Percentiles rank a stretch among this genome's conserved stretches.
Evolutionary conservation across 2,113 vertebrate genomes (phyloP).

Genomic region (Trematomus loennbergii): DNA sequence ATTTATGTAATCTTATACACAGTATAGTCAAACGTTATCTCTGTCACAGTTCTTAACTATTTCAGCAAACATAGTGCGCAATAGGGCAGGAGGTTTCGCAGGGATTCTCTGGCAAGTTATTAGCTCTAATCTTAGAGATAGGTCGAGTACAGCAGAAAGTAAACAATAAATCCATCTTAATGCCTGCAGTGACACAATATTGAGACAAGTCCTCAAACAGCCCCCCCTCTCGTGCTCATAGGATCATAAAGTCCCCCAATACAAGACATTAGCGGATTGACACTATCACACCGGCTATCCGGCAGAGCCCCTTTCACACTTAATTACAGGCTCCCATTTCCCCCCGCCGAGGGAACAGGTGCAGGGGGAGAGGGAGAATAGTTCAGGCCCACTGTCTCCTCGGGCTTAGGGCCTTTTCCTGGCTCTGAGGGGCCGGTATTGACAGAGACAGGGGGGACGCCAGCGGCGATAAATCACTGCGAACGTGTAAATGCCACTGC

Average conservation of each 20-base stretch:
- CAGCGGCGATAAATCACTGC: conserved; percentile 80
- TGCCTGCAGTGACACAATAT: conserved; percentile 43
- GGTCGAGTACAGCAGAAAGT: neutral
- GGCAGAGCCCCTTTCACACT: conserved; percentile 80
- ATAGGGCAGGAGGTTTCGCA: neutral
- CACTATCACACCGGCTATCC: conserved; percentile 77
- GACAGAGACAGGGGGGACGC: conserved; percentile 70
- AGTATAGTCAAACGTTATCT: neutral
- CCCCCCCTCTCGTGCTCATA: conserved; percentile 36
- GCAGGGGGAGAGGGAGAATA: conserved; percentile 72
- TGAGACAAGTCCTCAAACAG: conserved; percentile 61
- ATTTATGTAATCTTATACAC: neutral
- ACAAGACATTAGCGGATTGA: conserved; percentile 81
- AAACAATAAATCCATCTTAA: conserved; percentile 9
- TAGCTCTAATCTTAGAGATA: neutral
- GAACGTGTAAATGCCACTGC: conserved; percentile 82
- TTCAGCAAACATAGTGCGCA: neutral
- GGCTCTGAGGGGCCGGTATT: conserved; percentile 73
- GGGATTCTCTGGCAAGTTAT: neutral
- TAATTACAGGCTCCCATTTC: conserved; percentile 80
- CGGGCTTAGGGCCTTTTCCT: conserved; percentile 80
- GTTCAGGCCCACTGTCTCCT: conserved; percentile 78
- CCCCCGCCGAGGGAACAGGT: conserved; percentile 79
- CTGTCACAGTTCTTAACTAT: neutral
- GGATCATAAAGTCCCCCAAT: conserved; percentile 64